phyloP scores from a whole-genome alignment of 1,140 invertebrate species.

The Tetramorium simillimum region DNA sequence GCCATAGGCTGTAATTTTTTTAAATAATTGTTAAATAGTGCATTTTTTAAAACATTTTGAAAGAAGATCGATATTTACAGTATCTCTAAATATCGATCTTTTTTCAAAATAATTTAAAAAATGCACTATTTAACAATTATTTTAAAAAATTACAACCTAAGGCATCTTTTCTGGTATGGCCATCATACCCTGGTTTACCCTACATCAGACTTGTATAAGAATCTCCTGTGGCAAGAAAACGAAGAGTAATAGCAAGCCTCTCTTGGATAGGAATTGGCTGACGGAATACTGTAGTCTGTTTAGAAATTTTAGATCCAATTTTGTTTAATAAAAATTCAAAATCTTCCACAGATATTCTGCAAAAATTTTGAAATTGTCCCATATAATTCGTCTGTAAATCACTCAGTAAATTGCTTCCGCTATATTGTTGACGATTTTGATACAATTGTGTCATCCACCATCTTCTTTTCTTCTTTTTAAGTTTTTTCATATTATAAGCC shows the following conservation, averaged over 20 bases:
- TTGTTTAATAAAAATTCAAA: not conserved
- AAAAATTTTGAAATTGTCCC: slow-evolving; percentile 16
- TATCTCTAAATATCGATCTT: no score
- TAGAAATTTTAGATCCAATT: slow-evolving; percentile 5
- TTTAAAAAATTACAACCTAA: no score
- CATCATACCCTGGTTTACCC: no score
- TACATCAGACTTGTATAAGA: slow-evolving; percentile 1
- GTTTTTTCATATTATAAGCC: not conserved
- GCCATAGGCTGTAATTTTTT: no score
- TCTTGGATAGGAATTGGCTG: not conserved
- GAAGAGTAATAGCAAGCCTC: not conserved
- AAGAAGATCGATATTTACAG: no score
- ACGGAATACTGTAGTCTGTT: not conserved
- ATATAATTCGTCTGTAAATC: not conserved
- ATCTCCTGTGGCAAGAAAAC: slow-evolving; percentile 5
- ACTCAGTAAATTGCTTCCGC: not conserved
- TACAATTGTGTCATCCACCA: not conserved
- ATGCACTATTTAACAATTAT: no score
- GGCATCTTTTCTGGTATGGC: no score
- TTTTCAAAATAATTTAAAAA: no score
- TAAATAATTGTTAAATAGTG: no score
- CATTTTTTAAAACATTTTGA: no score
- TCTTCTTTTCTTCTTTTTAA: not conserved
- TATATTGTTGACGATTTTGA: not conserved
- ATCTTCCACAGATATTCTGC: slow-evolving; percentile 7